Evolutionary conservation across 1,140 invertebrate genomes (phyloP), one percentile per base, ranked within the genome.

Genomic region (Drosophila navojoa): DNA sequence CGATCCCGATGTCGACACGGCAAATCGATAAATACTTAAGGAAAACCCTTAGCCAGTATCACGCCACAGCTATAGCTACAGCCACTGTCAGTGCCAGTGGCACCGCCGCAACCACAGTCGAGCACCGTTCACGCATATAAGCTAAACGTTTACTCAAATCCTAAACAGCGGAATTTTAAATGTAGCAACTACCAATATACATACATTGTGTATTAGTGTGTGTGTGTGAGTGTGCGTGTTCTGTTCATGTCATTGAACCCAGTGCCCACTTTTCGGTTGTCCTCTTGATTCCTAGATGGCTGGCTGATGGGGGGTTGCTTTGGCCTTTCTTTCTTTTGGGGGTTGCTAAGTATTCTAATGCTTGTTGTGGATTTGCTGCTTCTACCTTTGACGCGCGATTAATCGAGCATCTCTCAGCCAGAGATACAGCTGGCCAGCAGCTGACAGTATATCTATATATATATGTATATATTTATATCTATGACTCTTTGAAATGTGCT

Each of bases 11-110:
- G 13, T 11, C 77, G 70, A 49, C 7, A 53, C 68, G 15, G 67
- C 19, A 75, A 86, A 86, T 86, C 81, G 84, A 86, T 86, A 87
- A 87, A 72, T 87, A 78, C 64, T 64, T 71, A 66, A 61, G 40
- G 71, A 59, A 67, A 68, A 66, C 53, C 40, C 45, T 50, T 27
- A 45, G 6, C 16, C 16, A 15, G n/a, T 60, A 45, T 66, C 70
- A 29, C 27, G 1, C 27, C 32, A 9, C 32, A 32, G 32, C 9
- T 7, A 9, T 9, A 32, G 32, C 32, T 6, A 47, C 45, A 59
- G 19, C n/a, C 42, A 45, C 15, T 5, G 16, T 11, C 4, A 42
- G 29, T 35, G 27, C 22, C 22, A n/a, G 10, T 15, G 15, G 16
- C n/a, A 35, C 4, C 15, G 22, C 25, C 16, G 1, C 5, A 15